Conservation (phyloP, 2,113 vertebrate species). For the Atractosteus spatula region DNA sequence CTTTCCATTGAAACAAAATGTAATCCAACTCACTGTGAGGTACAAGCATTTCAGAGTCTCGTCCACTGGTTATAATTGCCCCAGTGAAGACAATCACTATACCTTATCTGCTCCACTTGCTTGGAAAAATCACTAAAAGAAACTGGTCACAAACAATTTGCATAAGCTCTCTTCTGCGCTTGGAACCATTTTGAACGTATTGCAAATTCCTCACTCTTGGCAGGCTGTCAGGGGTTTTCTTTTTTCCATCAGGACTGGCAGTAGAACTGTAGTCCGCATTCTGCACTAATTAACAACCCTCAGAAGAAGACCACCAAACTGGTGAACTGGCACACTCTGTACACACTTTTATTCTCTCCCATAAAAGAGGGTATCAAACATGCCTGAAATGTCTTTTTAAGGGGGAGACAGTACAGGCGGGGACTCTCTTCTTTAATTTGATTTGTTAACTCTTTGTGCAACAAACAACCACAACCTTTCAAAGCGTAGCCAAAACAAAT, state of each 20-base stretch:
- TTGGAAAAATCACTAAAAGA: constrained; percentile 18
- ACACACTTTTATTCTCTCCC: constrained; percentile 40
- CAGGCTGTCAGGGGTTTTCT: constrained; percentile 64
- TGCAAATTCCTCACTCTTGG: constrained; percentile 81
- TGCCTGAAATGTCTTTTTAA: not conserved
- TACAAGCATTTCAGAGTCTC: too few species aligned
- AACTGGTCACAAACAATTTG: constrained; percentile 63
- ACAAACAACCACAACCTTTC: not conserved
- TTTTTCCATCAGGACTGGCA: constrained; percentile 81
- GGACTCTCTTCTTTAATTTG: too few species aligned
- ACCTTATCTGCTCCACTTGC: too few species aligned
- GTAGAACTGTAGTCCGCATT: constrained; percentile 80
- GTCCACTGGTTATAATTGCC: too few species aligned
- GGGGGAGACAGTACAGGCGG: too few species aligned
- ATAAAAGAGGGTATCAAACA: not conserved
- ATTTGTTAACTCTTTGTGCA: constrained; percentile 10
- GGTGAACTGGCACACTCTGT: constrained; percentile 77
- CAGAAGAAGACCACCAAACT: constrained; percentile 67
- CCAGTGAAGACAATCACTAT: too few species aligned
- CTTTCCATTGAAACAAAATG: too few species aligned
- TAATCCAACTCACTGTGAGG: too few species aligned
- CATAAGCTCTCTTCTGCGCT: constrained; percentile 73
- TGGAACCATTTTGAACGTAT: constrained; percentile 76
- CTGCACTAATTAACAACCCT: constrained; percentile 87
- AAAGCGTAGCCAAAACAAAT: not conserved